phyloP scores from a whole-genome alignment of 2,888 invertebrate species.

The Aplocera efformata region DNA sequence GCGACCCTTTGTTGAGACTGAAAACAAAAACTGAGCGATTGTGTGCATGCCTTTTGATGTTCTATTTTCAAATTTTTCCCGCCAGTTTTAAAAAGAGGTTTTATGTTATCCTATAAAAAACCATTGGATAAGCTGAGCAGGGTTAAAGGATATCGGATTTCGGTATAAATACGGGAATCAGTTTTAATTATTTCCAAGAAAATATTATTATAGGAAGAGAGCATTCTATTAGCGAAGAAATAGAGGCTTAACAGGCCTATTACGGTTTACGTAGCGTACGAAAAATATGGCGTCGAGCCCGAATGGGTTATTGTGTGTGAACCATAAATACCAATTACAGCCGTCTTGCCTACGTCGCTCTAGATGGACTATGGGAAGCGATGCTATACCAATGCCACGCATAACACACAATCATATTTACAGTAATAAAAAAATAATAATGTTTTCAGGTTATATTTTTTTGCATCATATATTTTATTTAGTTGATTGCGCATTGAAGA shows the following conservation, averaged over 20 bases:
- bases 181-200: conserved; percentile 9
- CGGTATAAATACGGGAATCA: conserved; percentile 9
- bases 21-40: conserved; percentile 58
- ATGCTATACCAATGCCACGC: too few species aligned
- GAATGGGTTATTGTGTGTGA: conserved; percentile 58
- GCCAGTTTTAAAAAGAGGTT: conserved; percentile 24
- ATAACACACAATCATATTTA: too few species aligned
- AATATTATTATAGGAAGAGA: neutral
- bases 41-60: conserved; percentile 53
- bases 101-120: conserved; percentile 19
- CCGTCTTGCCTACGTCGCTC: conserved; percentile 16
- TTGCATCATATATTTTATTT: too few species aligned
- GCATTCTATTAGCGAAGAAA: conserved; percentile 27
- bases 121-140: conserved; percentile 22
- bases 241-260: conserved; percentile 36
- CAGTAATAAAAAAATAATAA: too few species aligned
- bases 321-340: conserved; percentile 59
- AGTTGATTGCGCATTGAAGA: too few species aligned
- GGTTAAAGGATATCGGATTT: conserved; percentile 23
- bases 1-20: conserved; percentile 55
- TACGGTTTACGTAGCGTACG: conserved; percentile 37
- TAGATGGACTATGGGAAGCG: too few species aligned
- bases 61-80: conserved; percentile 36
- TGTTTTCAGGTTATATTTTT: too few species aligned
- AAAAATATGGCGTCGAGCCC: conserved; percentile 39